A percentile compares a stretch with the other conserved stretches of the same genome.
Evolutionary conservation across 2,888 invertebrate genomes (phyloP).

Genomic region (Calliphora vomitoria): DNA sequence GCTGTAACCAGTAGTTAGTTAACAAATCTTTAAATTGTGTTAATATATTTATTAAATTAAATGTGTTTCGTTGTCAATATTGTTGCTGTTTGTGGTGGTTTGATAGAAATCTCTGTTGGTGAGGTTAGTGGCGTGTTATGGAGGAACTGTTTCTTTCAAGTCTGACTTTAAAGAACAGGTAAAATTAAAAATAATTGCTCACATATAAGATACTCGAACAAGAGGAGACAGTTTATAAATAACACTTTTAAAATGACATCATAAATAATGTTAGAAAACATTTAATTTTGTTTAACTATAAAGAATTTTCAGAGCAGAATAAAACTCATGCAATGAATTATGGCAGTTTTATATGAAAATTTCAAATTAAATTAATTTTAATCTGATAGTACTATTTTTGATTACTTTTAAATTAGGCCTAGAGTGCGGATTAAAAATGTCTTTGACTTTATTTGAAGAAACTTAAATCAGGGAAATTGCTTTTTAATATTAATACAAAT

Average conservation of each 20-base stretch:
- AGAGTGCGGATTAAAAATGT: no score
- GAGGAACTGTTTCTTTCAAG: not conserved
- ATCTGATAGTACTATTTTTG: no score
- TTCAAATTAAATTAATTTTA: no score
- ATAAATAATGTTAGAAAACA: slow-evolving; percentile 8
- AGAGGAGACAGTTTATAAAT: not conserved
- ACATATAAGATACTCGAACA: slow-evolving; percentile 12
- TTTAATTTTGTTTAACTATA: no score
- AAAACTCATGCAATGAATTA: no score
- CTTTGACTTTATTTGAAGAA: no score
- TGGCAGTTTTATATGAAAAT: no score
- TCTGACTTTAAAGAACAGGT: not conserved
- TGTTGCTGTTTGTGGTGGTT: not conserved
- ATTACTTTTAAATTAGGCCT: no score
- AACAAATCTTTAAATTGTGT: slow-evolving; percentile 38
- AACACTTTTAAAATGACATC: slow-evolving; percentile 26
- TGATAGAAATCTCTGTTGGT: not conserved
- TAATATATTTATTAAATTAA: slow-evolving; percentile 31
- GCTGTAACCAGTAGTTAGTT: slow-evolving; percentile 36
- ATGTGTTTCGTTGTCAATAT: slow-evolving; percentile 1
- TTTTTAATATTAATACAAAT: no score
- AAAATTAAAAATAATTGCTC: slow-evolving; percentile 18
- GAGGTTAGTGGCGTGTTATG: not conserved
- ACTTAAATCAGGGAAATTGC: no score
- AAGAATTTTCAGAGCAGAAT: no score